Evolutionary conservation across 2,888 invertebrate species (phyloP).

Genomic region (Leptinotarsa haldemani): DNA sequence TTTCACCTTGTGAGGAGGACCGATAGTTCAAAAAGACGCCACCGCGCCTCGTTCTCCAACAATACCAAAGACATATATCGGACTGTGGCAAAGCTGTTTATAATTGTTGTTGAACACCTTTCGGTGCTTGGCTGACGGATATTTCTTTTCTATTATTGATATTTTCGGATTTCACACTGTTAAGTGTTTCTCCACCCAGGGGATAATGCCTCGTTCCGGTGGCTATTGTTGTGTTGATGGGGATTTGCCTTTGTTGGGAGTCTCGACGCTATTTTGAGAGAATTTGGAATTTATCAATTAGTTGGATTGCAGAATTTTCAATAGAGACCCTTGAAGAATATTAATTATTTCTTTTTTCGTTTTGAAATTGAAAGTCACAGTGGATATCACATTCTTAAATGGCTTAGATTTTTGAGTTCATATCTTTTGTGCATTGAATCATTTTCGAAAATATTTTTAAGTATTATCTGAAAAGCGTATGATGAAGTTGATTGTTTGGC

Average conservation of each 20-base stretch:
- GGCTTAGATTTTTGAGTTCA: background rate
- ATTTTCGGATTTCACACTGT: slow-evolving; percentile 38
- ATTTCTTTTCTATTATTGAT: slow-evolving; percentile 40
- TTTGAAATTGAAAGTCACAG: slow-evolving; percentile 15
- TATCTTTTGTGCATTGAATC: background rate
- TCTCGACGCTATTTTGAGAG: slow-evolving; percentile 2
- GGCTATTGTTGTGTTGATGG: slow-evolving; percentile 32
- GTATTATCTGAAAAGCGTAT: too few species aligned
- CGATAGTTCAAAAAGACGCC: slow-evolving; percentile 56
- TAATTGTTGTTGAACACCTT: slow-evolving; percentile 52
- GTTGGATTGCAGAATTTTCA: slow-evolving; percentile 2
- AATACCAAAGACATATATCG: slow-evolving; percentile 46
- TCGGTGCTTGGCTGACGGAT: slow-evolving; percentile 28
- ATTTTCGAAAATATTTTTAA: background rate
- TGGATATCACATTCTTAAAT: background rate
- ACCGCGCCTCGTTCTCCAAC: slow-evolving; percentile 52
- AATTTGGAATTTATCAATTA: slow-evolving; percentile 15
- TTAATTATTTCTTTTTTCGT: background rate
- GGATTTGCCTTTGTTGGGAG: slow-evolving; percentile 25
- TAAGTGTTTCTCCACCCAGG: slow-evolving; percentile 39
- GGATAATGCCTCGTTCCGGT: slow-evolving; percentile 39
- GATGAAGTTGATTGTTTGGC: too few species aligned
- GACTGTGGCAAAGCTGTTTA: slow-evolving; percentile 49
- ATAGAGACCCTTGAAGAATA: slow-evolving; percentile 1
- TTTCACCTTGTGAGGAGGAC: slow-evolving; percentile 56